These are phyloP conservation scores for Tetanocera ferruginea DNA, from an alignment of 2,888 invertebrate genomes.

Conservation along the genomic window DNA sequence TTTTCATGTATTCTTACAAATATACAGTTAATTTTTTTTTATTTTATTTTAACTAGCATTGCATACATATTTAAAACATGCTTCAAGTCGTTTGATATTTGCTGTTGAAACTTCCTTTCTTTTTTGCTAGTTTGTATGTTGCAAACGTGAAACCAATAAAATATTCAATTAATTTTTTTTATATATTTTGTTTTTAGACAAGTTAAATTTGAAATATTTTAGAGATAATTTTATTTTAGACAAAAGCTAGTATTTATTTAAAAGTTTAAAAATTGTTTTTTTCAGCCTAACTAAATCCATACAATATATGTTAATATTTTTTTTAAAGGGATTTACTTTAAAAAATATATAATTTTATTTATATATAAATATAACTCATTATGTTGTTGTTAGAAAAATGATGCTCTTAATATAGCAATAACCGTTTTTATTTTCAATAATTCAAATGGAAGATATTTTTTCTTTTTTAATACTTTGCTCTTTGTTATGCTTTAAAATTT, in stretches of 20 bases:
- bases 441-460: constrained; percentile 36
- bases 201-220: neutral
- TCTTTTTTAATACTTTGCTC: neutral
- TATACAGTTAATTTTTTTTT: constrained; percentile 37
- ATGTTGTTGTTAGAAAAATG: neutral
- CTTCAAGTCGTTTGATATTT: neutral
- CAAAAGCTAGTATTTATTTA: too few relatives aligned
- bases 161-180: constrained; percentile 11
- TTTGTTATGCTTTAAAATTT: too few relatives aligned
- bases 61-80: neutral
- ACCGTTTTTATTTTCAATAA: too few relatives aligned
- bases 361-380: too few relatives aligned
- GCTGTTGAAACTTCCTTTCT: constrained; percentile 4
- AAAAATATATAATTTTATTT: constrained; percentile 7
- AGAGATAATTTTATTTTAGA: too few relatives aligned
- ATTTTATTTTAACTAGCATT: neutral
- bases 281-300: neutral
- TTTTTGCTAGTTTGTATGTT: constrained; percentile 11
- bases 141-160: constrained; percentile 28
- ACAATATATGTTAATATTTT: neutral
- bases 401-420: too few relatives aligned
- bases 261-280: neutral
- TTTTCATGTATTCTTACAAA: constrained; percentile 36
- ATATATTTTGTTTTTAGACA: neutral
- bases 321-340: neutral